A percentile compares a stretch with the other conserved stretches of the same genome.
Conservation (phyloP, 2,888 invertebrate species). For the Sinhomidia bicolor region DNA sequence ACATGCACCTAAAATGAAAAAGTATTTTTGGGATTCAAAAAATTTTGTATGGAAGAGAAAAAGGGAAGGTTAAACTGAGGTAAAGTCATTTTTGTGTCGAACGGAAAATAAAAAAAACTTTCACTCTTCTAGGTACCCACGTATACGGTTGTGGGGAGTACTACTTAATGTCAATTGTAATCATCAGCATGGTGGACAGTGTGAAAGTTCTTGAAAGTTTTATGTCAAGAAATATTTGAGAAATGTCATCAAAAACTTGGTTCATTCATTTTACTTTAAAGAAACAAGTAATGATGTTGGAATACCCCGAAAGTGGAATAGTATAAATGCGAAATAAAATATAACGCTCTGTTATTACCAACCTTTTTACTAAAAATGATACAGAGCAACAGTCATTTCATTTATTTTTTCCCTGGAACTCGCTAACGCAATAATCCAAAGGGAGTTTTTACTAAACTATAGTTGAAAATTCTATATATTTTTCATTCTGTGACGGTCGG, state of each 20-base stretch:
- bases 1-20: not conserved
- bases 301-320: not conserved
- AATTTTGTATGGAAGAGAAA: not conserved
- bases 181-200: not conserved
- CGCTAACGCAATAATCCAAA: conserved; percentile 20
- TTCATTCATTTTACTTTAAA: not conserved
- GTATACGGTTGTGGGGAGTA: no score
- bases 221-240: not conserved
- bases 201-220: not conserved
- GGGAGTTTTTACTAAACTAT: no score
- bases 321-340: not conserved
- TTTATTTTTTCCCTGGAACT: conserved; percentile 53
- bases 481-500: no score
- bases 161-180: no score
- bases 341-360: no score
- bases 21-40: not conserved
- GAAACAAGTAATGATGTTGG: no score
- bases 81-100: conserved; percentile 44
- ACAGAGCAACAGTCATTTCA: not conserved
- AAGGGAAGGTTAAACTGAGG: conserved; percentile 28
- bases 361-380: not conserved
- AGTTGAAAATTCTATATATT: no score
- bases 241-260: conserved; percentile 18
- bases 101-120: not conserved
- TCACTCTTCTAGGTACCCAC: no score